Conservation (phyloP, 2,888 invertebrate species). For the Merodon equestris region DNA sequence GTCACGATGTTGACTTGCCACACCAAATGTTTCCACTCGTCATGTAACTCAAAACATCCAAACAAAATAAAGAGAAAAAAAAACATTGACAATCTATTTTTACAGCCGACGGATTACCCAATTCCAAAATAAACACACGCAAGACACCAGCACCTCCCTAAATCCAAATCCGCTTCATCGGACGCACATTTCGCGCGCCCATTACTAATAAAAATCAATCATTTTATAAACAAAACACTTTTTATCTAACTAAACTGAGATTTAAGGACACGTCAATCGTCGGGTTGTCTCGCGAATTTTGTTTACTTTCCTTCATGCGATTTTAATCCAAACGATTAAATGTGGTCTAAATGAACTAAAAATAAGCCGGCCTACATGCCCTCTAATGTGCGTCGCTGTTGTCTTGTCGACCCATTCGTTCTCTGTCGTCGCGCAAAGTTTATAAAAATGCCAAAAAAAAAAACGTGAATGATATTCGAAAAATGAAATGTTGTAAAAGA, state of each 20-base stretch:
- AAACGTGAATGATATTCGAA: constrained; percentile 7
- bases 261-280: constrained; percentile 51
- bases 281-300: constrained; percentile 43
- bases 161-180: not conserved
- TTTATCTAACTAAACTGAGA: constrained; percentile 47
- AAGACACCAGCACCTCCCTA: not conserved
- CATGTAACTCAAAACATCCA: constrained; percentile 4
- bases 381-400: not conserved
- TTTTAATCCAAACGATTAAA: constrained; percentile 26
- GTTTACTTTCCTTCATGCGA: constrained; percentile 17
- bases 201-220: constrained; percentile 48
- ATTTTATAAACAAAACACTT: constrained; percentile 62
- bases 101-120: constrained; percentile 41
- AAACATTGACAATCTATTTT: constrained; percentile 62
- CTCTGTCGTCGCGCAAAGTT: constrained; percentile 11
- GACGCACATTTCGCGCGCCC: constrained; percentile 34
- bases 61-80: constrained; percentile 5
- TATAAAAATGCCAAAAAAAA: constrained; percentile 55
- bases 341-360: constrained; percentile 44
- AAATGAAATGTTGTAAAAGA: constrained; percentile 32
- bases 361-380: constrained; percentile 49
- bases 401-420: not conserved
- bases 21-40: constrained; percentile 1
- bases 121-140: constrained; percentile 57
- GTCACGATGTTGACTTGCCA: no score